A percentile compares a stretch with the other conserved stretches of the same genome.
phyloP scores from a whole-genome alignment of 2,888 invertebrate species.

The Melipona bicolor region DNA sequence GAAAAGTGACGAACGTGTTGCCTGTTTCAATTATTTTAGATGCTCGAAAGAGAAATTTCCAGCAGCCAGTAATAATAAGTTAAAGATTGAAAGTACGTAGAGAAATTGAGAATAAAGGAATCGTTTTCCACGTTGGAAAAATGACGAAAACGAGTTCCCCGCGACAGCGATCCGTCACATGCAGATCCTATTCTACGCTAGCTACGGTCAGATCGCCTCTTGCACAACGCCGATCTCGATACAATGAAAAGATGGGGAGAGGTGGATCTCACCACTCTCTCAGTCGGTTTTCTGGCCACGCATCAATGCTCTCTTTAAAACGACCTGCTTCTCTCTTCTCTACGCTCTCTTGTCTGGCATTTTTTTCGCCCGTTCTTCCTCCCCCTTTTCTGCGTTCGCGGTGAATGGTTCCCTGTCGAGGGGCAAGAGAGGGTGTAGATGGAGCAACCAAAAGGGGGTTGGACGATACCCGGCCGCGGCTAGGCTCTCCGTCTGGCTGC shows the following conservation, averaged over 20 bases:
- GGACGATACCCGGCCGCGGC: constrained; percentile 60
- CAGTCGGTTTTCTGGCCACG: constrained; percentile 73
- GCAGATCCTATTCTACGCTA: constrained; percentile 76
- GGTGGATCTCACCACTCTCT: constrained; percentile 62
- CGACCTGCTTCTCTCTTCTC: constrained; percentile 78
- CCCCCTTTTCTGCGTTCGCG: constrained; percentile 58
- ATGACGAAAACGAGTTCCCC: constrained; percentile 17
- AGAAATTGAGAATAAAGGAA: too few relatives aligned
- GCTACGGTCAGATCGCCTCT: constrained; percentile 66
- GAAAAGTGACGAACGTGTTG: not conserved
- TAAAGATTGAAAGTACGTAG: too few relatives aligned
- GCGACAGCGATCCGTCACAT: constrained; percentile 78
- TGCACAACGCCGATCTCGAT: constrained; percentile 62
- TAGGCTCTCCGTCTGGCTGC: constrained; percentile 57
- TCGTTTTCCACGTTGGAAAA: constrained; percentile 15
- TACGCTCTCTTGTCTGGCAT: constrained; percentile 63
- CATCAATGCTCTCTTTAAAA: constrained; percentile 82
- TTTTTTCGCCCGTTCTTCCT: constrained; percentile 49
- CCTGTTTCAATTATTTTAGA: too few relatives aligned
- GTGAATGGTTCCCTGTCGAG: constrained; percentile 75
- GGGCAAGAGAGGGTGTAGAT: constrained; percentile 18
- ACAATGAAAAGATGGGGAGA: constrained; percentile 70
- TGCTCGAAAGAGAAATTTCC: too few relatives aligned
- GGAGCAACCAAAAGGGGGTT: constrained; percentile 59
- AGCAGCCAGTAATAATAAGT: too few relatives aligned